These are phyloP conservation scores for Zaprionus inermis DNA, from an alignment of 1,140 invertebrate genomes.

Conservation along the genomic window DNA sequence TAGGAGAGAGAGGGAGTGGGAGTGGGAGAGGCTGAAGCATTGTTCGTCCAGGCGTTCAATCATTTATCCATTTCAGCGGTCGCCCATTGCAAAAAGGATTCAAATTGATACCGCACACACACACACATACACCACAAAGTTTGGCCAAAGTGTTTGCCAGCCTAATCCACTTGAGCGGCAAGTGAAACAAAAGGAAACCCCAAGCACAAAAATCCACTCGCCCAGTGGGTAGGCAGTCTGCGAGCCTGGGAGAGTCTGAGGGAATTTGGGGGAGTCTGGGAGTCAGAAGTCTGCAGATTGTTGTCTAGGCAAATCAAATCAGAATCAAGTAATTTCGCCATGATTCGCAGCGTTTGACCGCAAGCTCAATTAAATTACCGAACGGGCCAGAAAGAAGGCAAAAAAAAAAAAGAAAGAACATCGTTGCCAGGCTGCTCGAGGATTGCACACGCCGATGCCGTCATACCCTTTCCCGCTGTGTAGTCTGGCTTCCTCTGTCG, in stretches of 20 bases:
- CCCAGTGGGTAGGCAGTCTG: background rate
- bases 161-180: conserved; percentile 59
- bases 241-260: background rate
- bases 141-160: conserved; percentile 52
- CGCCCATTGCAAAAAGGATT: conserved; percentile 57
- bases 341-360: conserved; percentile 76
- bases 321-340: conserved; percentile 79
- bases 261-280: background rate
- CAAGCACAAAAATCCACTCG: conserved; percentile 7
- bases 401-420: background rate
- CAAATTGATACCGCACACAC: conserved; percentile 38
- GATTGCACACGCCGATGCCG: background rate
- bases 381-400: conserved; percentile 14
- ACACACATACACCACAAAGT: conserved; percentile 26
- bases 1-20: background rate
- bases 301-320: conserved; percentile 79
- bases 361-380: conserved; percentile 80
- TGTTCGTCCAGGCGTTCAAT: conserved; percentile 55
- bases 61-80: conserved; percentile 75
- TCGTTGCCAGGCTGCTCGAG: background rate
- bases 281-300: conserved; percentile 23
- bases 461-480: conserved; percentile 16
- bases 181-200: conserved; percentile 62
- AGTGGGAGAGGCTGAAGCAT: conserved; percentile 10
- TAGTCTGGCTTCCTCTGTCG: background rate